Evolutionary conservation across 2,888 invertebrate species (phyloP).

Genomic region (Platynereis dumerilii): DNA sequence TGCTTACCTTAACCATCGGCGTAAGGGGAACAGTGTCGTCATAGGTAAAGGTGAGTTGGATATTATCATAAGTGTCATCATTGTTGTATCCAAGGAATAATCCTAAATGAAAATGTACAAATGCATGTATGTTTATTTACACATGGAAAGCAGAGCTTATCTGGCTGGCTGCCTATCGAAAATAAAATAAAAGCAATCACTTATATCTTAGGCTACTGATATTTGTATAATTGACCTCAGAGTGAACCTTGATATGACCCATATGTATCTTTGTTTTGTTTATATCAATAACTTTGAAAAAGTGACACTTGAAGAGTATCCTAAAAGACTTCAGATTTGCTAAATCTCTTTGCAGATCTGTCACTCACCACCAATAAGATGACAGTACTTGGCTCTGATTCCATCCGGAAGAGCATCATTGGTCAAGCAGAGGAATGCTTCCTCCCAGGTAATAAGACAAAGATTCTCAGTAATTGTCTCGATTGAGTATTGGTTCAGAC

Average conservation of each 20-base stretch:
- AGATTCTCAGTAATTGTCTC: constrained; percentile 29
- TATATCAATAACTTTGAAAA: no score
- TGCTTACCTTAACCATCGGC: no score
- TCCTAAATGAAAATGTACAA: not conserved
- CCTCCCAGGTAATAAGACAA: constrained; percentile 36
- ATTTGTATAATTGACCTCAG: no score
- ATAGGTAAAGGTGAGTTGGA: constrained; percentile 36
- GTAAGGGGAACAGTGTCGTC: not conserved
- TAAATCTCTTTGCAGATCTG: no score
- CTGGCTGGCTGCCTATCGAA: not conserved
- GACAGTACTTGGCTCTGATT: constrained; percentile 39
- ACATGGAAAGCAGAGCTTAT: not conserved
- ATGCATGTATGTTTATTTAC: not conserved
- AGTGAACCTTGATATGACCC: no score
- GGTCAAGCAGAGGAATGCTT: constrained; percentile 33
- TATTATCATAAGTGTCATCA: constrained; percentile 16
- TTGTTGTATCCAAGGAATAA: not conserved
- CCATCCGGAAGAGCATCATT: constrained; percentile 27
- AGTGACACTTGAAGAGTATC: no score
- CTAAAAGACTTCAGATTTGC: no score
- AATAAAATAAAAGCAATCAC: no score
- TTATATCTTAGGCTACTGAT: no score
- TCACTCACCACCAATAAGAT: constrained; percentile 35
- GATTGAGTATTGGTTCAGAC: constrained; percentile 40
- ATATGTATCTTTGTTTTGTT: no score